Conservation (phyloP, 92 coral and sea anemone genomes). For the Phenganax marumi region DNA sequence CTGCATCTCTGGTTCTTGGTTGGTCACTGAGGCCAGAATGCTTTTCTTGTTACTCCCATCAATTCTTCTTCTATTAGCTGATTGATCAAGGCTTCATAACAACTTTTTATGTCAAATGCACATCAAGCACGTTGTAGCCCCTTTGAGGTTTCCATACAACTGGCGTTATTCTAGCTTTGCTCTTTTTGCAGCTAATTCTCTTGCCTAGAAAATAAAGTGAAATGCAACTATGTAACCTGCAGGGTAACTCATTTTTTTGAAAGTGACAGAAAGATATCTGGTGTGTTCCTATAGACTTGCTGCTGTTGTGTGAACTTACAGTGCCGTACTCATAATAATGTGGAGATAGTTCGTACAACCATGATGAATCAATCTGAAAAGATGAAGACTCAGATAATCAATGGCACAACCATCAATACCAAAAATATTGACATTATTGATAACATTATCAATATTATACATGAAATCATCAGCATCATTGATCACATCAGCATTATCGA, state of each 20-base stretch:
- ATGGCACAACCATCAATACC: not conserved
- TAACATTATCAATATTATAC: no score
- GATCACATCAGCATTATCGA: no score
- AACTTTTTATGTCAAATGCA: no score
- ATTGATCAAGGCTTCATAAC: no score
- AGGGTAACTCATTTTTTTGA: not conserved
- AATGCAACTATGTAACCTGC: not conserved
- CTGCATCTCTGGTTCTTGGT: no score
- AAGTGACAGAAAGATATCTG: not conserved
- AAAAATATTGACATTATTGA: not conserved
- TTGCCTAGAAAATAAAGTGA: constrained; percentile 55
- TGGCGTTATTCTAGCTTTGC: constrained; percentile 63
- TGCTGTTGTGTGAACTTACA: constrained; percentile 56
- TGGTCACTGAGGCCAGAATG: not conserved
- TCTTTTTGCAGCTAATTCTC: constrained; percentile 87
- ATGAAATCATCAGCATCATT: no score
- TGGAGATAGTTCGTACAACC: constrained; percentile 97
- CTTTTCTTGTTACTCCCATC: not conserved
- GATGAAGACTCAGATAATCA: not conserved
- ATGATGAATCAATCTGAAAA: constrained; percentile 77
- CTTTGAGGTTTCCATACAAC: no score
- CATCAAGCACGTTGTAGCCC: no score
- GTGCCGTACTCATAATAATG: constrained; percentile 97
- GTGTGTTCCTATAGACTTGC: not conserved
- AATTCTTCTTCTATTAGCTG: not conserved